phyloP scores from a whole-genome alignment of 2,797 vertebrate species.

The Neomorphus geoffroyi region DNA sequence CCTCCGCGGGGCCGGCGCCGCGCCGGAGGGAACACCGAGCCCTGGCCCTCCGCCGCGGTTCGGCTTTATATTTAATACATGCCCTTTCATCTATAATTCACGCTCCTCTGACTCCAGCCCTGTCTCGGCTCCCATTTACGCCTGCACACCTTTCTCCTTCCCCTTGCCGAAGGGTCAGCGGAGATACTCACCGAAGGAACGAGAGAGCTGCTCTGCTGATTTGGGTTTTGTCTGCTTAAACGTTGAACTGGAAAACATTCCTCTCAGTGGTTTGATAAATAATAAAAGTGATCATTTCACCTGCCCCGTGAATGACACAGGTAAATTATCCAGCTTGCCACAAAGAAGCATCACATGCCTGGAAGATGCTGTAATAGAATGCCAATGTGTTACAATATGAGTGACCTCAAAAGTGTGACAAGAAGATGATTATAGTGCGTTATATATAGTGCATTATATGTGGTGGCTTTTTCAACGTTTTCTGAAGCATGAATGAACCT shows the following conservation, averaged over 20 bases:
- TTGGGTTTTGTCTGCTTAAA: not conserved
- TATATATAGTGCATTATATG: constrained; percentile 23
- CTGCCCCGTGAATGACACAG: constrained; percentile 7
- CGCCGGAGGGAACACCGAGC: not conserved
- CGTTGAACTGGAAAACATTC: not conserved
- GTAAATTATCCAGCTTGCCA: constrained; percentile 33
- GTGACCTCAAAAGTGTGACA: constrained; percentile 61
- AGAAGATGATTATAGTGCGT: constrained; percentile 42
- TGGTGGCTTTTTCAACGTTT: constrained; percentile 33
- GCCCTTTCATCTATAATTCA: constrained; percentile 55
- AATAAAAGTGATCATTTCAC: constrained; percentile 24
- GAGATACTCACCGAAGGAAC: not conserved
- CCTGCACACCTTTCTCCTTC: constrained; percentile 46
- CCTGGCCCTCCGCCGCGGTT: not conserved
- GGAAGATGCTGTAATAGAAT: constrained; percentile 42
- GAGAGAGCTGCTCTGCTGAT: not conserved
- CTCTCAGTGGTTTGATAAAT: constrained; percentile 31
- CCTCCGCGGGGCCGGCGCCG: not conserved
- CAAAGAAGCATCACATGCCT: constrained; percentile 27
- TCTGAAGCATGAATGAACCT: constrained; percentile 47
- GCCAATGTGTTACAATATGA: not conserved
- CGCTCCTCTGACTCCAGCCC: constrained; percentile 36
- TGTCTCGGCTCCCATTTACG: constrained; percentile 39
- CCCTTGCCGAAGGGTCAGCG: constrained; percentile 4
- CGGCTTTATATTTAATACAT: constrained; percentile 47